Conservation (phyloP, 2,888 invertebrate genomes). For the Hyposoter dolosus region DNA sequence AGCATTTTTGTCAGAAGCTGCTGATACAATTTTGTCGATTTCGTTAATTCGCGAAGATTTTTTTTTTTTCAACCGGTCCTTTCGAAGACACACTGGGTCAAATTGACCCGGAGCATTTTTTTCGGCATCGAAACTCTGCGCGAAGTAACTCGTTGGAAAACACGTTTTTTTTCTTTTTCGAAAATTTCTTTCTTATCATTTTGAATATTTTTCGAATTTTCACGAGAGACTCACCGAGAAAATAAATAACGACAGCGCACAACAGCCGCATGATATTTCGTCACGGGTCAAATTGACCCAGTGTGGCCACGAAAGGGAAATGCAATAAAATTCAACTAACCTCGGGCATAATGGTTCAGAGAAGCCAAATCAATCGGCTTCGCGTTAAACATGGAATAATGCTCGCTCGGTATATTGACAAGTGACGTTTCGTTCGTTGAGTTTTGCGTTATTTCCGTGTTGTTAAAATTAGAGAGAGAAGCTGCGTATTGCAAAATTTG, state of each 20-base stretch:
- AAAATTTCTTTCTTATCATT: background rate
- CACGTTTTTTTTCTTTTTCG: background rate
- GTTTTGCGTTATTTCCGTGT: slow-evolving; percentile 17
- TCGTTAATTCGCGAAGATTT: background rate
- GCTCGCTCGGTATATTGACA: background rate
- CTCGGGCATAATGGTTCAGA: slow-evolving; percentile 21
- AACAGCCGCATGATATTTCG: background rate
- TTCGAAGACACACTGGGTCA: background rate
- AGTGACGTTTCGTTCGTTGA: slow-evolving; percentile 24
- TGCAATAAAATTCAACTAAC: background rate
- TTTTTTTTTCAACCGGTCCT: background rate
- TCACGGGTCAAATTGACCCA: background rate
- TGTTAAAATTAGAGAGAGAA: slow-evolving; percentile 36
- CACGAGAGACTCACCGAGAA: too few species aligned
- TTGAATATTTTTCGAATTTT: too few species aligned
- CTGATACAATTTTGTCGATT: background rate
- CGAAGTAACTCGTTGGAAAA: background rate
- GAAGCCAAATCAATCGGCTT: background rate
- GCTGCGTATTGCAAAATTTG: slow-evolving; percentile 66
- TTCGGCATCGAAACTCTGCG: background rate
- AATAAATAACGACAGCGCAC: too few species aligned
- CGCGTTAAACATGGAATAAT: slow-evolving; percentile 1
- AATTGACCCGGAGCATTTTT: background rate
- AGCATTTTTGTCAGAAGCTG: background rate
- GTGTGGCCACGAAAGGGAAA: background rate